These are phyloP conservation scores for Odobenus rosmarus DNA, from an alignment of 2,113 vertebrate genomes.

Conservation along the genomic window DNA sequence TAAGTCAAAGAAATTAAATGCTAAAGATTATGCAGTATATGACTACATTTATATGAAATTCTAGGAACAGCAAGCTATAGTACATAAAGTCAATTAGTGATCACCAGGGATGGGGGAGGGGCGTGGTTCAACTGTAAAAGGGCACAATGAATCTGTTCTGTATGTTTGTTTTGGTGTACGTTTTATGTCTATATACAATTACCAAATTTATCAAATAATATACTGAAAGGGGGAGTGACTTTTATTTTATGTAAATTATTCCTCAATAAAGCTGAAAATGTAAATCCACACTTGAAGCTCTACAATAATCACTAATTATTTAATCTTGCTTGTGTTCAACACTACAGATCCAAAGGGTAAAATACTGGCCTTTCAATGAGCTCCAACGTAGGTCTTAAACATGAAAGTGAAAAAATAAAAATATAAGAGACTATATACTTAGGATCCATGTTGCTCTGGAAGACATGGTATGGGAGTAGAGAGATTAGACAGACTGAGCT, in stretches of 20 bases:
- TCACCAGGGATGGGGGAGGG: background rate
- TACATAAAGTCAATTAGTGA: background rate
- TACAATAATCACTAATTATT: background rate
- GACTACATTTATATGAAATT: background rate
- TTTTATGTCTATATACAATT: background rate
- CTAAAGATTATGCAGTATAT: background rate
- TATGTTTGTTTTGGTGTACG: background rate
- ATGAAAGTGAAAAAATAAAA: background rate
- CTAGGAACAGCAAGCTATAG: background rate
- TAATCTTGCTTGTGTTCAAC: background rate
- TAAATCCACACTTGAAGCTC: background rate
- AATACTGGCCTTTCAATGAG: background rate
- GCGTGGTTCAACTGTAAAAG: background rate
- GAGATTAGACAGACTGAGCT: background rate
- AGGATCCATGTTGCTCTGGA: background rate
- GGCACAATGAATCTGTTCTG: background rate
- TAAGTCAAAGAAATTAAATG: background rate
- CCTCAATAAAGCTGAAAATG: background rate
- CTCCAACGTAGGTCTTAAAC: background rate
- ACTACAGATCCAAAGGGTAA: background rate
- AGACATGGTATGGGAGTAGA: background rate
- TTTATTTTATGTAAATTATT: background rate
- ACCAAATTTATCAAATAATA: background rate
- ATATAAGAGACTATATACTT: background rate
- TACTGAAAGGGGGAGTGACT: background rate